Conservation (phyloP, 1,140 invertebrate genomes). For the Drosophila azteca region DNA sequence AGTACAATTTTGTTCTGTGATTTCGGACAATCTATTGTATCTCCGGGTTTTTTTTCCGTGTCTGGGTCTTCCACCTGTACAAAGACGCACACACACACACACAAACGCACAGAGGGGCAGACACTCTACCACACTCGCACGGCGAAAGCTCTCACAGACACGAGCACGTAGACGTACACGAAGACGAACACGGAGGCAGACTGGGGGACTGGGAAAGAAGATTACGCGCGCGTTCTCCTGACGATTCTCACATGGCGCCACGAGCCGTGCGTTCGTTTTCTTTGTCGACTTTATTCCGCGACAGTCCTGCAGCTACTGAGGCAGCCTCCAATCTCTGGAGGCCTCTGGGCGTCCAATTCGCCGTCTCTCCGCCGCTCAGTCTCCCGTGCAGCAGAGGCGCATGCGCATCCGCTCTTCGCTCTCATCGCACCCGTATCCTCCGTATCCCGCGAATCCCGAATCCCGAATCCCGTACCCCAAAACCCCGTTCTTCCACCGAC, state of each 20-base stretch:
- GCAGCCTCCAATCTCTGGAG: constrained; percentile 41
- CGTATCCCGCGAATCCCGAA: too few species aligned
- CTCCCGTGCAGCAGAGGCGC: constrained; percentile 58
- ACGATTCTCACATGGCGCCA: constrained; percentile 37
- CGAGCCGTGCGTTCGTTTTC: constrained; percentile 29
- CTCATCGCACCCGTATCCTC: not conserved
- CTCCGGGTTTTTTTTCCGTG: not conserved
- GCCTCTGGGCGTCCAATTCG: constrained; percentile 52
- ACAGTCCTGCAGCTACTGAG: constrained; percentile 73
- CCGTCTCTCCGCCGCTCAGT: constrained; percentile 29
- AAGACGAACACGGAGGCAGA: too few species aligned
- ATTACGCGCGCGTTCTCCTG: constrained; percentile 73
- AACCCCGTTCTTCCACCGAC: constrained; percentile 14
- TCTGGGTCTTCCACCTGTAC: constrained; percentile 50
- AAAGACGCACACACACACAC: constrained; percentile 5
- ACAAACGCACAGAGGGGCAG: constrained; percentile 3
- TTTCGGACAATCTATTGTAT: constrained; percentile 6
- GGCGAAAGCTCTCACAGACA: constrained; percentile 2
- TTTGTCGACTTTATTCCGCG: constrained; percentile 65
- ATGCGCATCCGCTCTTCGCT: constrained; percentile 45
- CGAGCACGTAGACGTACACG: too few species aligned
- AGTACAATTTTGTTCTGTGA: not conserved
- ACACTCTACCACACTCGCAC: constrained; percentile 11
- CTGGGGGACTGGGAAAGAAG: constrained; percentile 26
- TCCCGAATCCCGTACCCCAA: too few species aligned